Evolutionary conservation across 2,888 invertebrate species (phyloP), one percentile per base, ranked within the genome.

Genomic region (Sacculina carcini): DNA sequence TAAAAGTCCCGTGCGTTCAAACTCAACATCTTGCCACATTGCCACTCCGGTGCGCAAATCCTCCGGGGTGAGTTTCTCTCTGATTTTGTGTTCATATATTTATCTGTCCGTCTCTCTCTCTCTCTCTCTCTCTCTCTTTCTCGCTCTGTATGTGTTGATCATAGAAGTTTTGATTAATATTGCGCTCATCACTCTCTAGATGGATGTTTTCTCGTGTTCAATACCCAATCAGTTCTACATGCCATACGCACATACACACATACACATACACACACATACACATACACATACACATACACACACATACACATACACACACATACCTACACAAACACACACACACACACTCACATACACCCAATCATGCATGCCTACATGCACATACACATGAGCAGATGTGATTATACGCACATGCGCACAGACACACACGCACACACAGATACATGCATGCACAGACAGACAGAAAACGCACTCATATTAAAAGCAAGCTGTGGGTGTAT

Each of bases 401-500:
- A 31, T 19, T 32, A 47, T n/a, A n/a, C n/a, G n/a, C n/a, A n/a
- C n/a, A n/a, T n/a, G n/a, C n/a, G n/a, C n/a, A n/a, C n/a, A n/a
- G 31, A 47, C 47, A 47, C 47, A 47, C 47, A 47, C 47, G 21
- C 47, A 47, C 47, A 47, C 47, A 47, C 47, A 16, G 21, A n/a
- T 16, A 19, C 21, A 42, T 42, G 24, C 21, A 42, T 42, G 24
- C 21, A 42, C 24, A 42, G 21, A 9, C 21, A 12, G 21, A 12
- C 16, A 12, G 16, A 12, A 40, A 19, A n/a, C 16, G 10, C 21
- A 40, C 21, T 19, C 21, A 40, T 40, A 40, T 40, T 19, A 19
- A 40, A 19, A 40, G 16, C 16, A 19, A 40, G 10, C 16, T 40
- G 21, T 40, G 21, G 16, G 21, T 40, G 21, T 40, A 40, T 40